Evolutionary conservation across 2,888 invertebrate species (phyloP).

Genomic region (Agapostemon virescens): DNA sequence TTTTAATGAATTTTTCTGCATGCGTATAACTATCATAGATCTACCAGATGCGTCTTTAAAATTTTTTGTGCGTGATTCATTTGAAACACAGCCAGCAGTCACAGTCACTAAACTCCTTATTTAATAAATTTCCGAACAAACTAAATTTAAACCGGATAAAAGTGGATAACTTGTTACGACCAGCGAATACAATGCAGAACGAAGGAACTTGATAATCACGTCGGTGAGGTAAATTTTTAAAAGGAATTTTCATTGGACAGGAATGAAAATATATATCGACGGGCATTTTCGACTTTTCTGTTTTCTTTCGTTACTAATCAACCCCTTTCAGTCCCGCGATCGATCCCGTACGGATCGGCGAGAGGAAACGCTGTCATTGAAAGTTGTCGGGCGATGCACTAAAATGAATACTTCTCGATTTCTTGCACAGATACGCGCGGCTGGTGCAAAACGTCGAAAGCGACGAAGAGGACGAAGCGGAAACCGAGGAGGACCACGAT

Average conservation of each 20-base stretch:
- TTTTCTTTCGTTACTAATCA: slow-evolving; percentile 1
- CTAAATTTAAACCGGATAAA: not conserved
- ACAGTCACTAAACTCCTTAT: not conserved
- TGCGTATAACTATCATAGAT: too few species aligned
- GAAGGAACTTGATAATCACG: not conserved
- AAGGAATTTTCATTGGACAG: not conserved
- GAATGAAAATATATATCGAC: not conserved
- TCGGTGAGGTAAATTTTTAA: not conserved
- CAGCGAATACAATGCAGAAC: not conserved
- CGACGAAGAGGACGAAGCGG: slow-evolving; percentile 64
- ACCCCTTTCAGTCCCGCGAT: not conserved
- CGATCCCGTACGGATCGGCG: not conserved
- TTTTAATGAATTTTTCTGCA: too few species aligned
- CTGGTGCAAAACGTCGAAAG: slow-evolving; percentile 74
- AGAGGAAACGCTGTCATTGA: not conserved
- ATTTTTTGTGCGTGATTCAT: too few species aligned
- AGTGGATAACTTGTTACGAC: not conserved
- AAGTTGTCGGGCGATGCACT: not conserved
- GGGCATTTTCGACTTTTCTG: not conserved
- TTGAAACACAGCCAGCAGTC: not conserved
- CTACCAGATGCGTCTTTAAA: too few species aligned
- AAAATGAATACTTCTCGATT: slow-evolving; percentile 28
- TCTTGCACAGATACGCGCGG: slow-evolving; percentile 74
- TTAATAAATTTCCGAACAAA: not conserved
- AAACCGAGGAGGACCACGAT: slow-evolving; percentile 53